Conservation (phyloP, 2,113 vertebrate genomes). For the Marmota monax region DNA sequence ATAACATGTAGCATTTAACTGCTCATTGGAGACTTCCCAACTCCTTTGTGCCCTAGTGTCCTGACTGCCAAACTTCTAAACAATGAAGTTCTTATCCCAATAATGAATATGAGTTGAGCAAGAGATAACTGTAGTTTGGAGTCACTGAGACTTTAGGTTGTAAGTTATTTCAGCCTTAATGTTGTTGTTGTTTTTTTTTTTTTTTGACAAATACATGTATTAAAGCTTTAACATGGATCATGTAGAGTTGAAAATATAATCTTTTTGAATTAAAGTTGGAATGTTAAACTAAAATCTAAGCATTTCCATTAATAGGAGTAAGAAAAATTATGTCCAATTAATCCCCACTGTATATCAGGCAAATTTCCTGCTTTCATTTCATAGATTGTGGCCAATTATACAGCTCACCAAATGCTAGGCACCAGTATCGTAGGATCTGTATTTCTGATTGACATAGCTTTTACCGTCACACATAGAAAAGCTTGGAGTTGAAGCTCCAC, state of each 20-base stretch:
- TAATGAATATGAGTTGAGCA: background rate
- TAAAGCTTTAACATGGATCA: background rate
- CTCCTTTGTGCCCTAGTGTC: background rate
- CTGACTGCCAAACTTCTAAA: background rate
- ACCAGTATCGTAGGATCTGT: background rate
- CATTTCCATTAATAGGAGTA: background rate
- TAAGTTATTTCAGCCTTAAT: background rate
- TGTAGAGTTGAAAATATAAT: background rate
- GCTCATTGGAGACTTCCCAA: background rate
- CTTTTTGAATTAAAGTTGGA: background rate
- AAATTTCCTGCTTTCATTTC: background rate
- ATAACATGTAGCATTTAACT: background rate
- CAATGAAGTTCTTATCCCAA: background rate
- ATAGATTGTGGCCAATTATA: background rate
- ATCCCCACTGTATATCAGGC: background rate
- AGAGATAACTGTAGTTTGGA: background rate
- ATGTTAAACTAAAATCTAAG: slow-evolving; percentile 16
- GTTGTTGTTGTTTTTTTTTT: background rate
- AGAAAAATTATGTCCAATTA: background rate
- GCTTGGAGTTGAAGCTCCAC: background rate
- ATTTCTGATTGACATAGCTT: background rate
- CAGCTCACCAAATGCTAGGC: background rate
- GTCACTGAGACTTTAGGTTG: background rate
- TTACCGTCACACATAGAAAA: background rate
- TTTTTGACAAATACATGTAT: background rate